Base-by-base conservation (phyloP, 2,888 invertebrate species). In the Lycophotia porphyrea region DNA sequence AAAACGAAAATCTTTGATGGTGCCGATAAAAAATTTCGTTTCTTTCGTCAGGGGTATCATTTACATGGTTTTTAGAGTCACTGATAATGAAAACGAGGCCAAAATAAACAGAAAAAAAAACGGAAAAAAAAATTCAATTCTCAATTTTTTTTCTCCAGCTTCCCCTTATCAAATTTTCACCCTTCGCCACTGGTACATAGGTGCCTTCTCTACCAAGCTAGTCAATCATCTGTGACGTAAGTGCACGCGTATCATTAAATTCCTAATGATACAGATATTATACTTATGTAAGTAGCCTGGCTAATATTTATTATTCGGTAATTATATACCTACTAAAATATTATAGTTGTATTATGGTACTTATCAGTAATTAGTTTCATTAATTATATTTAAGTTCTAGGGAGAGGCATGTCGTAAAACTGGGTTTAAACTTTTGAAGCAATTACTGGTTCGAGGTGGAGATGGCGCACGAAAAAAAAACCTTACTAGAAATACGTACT, bases 281-380 rank as follows among this genome's bases (percentile, higher is more conserved):
- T 47, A 24, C 24, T n/a, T 2, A 21, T 7, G 21, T 65, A 76
- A 76, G 66, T 60, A 31, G 39, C 27, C 15, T 34, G 31, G 60
- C 58, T 58, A 55, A 63, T 47, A 47, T 80, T 71, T 71, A 44
- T 55, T 49, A 47, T 55, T 76, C 63, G 24, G 42, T 66, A 66
- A 60, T 49, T 49, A 44, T 1, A 3, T 63, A 34, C n/a, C n/a
- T 36, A 61, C 36, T 13, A 42, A 31, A 39, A 75, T 55, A 75
- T 58, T 47, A 76, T 74, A 2, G 49, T 65, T 18, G 18, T 65
- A 27, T 73, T 74, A 27, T 8, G 24, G 24, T 5, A 34, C 60
- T 36, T 64, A 64, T 47, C 21, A 63, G 9, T 66, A 42, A 31
- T 34, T 52, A 67, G 39, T 24, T 18, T 65, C 9, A 18, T 65